Evolutionary conservation across 2,113 vertebrate species (phyloP), one percentile per base, ranked within the genome.

Genomic region (Oplegnathus fasciatus): DNA sequence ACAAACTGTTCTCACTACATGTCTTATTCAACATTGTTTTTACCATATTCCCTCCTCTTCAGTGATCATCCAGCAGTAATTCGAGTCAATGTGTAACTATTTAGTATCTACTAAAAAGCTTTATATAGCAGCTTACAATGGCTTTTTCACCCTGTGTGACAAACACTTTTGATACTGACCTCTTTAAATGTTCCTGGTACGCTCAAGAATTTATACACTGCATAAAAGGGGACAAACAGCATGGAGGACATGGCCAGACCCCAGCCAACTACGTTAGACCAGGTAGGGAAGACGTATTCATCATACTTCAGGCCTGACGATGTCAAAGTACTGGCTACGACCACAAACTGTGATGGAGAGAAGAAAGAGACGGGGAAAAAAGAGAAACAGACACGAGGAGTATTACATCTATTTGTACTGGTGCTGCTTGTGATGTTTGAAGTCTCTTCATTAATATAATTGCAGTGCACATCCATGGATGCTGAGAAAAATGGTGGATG

Each of bases 231-330:
- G 48, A 99, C 98, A 42, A 97, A 96, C 14, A 96, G 77, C 98
- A 99, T 99, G 20, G 98, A 99, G 52, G 98, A 99, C 77, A 98
- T 89, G 2, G 98, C 97, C 44, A 99, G 94, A 50, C 94, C 94
- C 98, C 98, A 99, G 78, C 98, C 98, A 1, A 98, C 82, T 40
- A 95, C 78, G 73, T 97, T 98, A 84, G 98, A 94, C 98, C 98
- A 99, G 6, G 83, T 9, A 11, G 98, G 98, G 92, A 98, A 99
- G 79, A 94, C 13, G 83, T 99, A 99, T 9, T 98, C 97, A 1
- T 99, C 98, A 0, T 99, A 99, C 89, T 94, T 97, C 87, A 99
- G 94, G 1, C 96, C 95, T 26, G 96, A 96, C 68, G 97, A 96
- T 76, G 96, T 99, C 91, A 98, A 85, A 82, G 98, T 94, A 80